phyloP scores from a whole-genome alignment of 2,113 vertebrate species.

The Sinocyclocheilus anophthalmus region DNA sequence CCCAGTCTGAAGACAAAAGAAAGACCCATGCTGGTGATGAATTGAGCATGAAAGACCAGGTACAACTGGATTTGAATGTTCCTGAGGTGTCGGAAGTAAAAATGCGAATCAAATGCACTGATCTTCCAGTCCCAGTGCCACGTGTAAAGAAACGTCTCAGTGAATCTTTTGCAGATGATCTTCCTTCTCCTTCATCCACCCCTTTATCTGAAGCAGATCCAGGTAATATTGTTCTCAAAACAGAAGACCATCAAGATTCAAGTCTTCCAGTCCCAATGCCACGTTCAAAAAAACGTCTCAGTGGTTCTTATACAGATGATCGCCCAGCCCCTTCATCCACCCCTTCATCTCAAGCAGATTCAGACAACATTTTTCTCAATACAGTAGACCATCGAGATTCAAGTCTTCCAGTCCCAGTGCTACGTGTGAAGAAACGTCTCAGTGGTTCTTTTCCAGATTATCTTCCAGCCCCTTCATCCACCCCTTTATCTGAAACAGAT shows the following conservation, averaged over 20 bases:
- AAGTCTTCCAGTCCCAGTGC: slow-evolving; percentile 56
- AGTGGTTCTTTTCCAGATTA: slow-evolving; percentile 47
- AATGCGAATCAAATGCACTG: background rate
- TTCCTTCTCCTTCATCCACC: background rate
- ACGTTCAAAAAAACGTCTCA: slow-evolving; percentile 58
- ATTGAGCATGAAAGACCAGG: slow-evolving; percentile 2
- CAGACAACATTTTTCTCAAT: background rate
- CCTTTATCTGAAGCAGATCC: background rate
- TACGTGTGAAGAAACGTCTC: slow-evolving; percentile 60
- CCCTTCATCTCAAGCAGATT: background rate
- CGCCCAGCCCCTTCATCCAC: slow-evolving; percentile 5
- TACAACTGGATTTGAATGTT: slow-evolving; percentile 10
- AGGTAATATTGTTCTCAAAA: background rate
- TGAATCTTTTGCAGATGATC: slow-evolving; percentile 46
- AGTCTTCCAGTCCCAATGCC: slow-evolving; percentile 56
- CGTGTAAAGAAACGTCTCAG: slow-evolving; percentile 61
- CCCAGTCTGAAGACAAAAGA: slow-evolving; percentile 11
- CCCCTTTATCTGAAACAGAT: background rate
- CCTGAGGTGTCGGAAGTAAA: background rate
- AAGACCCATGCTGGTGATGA: background rate
- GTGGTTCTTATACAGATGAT: slow-evolving; percentile 54
- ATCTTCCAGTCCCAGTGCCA: slow-evolving; percentile 54
- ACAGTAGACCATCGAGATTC: background rate
- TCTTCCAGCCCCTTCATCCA: background rate
- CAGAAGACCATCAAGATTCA: background rate